A percentile compares a stretch with the other conserved stretches of the same genome.
These are phyloP conservation scores for Aselliscus stoliczkanus DNA, from an alignment of 2,797 vertebrate genomes.

Conservation along the genomic window DNA sequence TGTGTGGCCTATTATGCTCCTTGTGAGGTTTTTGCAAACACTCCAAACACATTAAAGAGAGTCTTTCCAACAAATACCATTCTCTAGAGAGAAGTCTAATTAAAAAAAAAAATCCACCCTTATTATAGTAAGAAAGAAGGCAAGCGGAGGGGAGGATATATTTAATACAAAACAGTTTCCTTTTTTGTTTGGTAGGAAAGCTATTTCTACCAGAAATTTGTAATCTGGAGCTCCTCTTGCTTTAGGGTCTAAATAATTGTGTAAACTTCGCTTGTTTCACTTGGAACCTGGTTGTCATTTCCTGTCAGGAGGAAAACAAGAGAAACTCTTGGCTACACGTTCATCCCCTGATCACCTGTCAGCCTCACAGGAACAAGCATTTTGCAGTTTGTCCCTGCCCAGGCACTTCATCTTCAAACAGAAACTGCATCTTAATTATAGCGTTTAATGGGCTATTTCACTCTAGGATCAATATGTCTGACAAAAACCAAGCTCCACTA, in stretches of 20 bases:
- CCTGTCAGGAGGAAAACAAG: slow-evolving; percentile 78
- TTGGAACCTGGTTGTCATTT: slow-evolving; percentile 70
- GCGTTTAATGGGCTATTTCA: slow-evolving; percentile 83
- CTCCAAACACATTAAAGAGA: not conserved
- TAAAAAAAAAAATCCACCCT: not conserved
- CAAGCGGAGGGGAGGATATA: not conserved
- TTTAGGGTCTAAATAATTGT: slow-evolving; percentile 43
- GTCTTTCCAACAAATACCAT: not conserved
- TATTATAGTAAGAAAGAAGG: not conserved
- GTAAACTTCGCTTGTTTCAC: slow-evolving; percentile 80
- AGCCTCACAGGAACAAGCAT: slow-evolving; percentile 82
- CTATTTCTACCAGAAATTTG: slow-evolving; percentile 38
- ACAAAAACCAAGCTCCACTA: slow-evolving; percentile 62
- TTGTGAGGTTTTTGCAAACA: not conserved
- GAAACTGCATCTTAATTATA: slow-evolving; percentile 87
- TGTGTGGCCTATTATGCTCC: not conserved
- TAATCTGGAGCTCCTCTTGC: not conserved
- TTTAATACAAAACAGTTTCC: not conserved
- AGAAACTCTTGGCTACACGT: slow-evolving; percentile 78
- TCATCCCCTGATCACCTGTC: slow-evolving; percentile 85
- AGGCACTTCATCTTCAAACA: slow-evolving; percentile 84
- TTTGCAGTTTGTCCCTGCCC: slow-evolving; percentile 80
- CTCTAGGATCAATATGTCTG: slow-evolving; percentile 78
- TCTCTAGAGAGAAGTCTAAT: not conserved
- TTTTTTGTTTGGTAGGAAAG: slow-evolving; percentile 16